These are phyloP conservation scores for Camponotus pennsylvanicus DNA, from an alignment of 1,140 invertebrate genomes.

Conservation along the genomic window DNA sequence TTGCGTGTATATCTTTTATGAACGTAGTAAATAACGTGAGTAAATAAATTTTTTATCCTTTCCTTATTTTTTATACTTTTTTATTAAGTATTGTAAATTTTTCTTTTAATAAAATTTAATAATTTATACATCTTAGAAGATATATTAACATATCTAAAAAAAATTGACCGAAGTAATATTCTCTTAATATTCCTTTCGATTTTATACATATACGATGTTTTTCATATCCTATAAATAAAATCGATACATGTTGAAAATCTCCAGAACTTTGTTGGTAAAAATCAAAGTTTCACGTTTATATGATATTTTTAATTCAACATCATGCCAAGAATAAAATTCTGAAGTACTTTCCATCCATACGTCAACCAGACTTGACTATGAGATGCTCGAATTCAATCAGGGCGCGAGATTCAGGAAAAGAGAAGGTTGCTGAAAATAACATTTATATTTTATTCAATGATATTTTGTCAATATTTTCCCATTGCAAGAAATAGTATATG, in stretches of 20 bases:
- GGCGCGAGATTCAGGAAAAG: neutral
- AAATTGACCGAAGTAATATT: neutral
- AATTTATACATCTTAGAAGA: conserved; percentile 3
- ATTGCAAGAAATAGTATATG: conserved; percentile 20
- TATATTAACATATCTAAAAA: conserved; percentile 1
- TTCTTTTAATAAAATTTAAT: neutral
- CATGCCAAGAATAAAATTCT: conserved; percentile 22
- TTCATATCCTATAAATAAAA: neutral
- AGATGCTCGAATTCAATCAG: conserved; percentile 31
- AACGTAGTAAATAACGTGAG: neutral
- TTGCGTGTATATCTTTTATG: conserved; percentile 2
- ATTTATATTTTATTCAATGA: conserved; percentile 48
- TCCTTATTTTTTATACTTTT: neutral
- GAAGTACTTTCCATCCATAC: neutral
- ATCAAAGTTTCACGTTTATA: neutral
- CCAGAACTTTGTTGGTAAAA: neutral
- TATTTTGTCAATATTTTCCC: conserved; percentile 45
- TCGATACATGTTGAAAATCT: neutral
- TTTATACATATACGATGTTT: neutral
- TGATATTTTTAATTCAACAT: conserved; percentile 39
- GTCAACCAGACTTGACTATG: neutral
- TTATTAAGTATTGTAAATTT: neutral
- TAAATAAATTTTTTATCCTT: neutral
- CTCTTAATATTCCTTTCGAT: neutral
- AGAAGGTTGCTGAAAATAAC: conserved; percentile 29